phyloP scores from a whole-genome alignment of 2,797 vertebrate genomes.

The Micropoecilia bifurca region DNA sequence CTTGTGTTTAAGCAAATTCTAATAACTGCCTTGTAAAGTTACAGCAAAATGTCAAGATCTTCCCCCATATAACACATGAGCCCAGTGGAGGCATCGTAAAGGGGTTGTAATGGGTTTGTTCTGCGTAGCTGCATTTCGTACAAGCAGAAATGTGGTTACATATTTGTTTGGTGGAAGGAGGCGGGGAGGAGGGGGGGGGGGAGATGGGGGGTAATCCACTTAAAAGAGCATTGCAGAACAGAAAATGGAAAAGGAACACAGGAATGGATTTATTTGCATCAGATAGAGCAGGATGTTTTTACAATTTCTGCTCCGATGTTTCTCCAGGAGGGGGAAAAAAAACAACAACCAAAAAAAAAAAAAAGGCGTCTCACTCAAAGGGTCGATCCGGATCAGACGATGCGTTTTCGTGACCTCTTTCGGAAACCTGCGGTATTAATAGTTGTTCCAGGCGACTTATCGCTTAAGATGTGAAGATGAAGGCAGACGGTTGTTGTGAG shows the following conservation, averaged over 20 bases:
- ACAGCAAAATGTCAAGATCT: constrained; percentile 10
- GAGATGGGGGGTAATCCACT: not conserved
- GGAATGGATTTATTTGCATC: constrained; percentile 14
- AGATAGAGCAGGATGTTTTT: not conserved
- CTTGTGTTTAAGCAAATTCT: not conserved
- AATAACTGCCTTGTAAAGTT: constrained; percentile 16
- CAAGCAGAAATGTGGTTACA: constrained; percentile 3
- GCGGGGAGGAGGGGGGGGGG: too few relatives aligned
- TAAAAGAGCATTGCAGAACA: constrained; percentile 15
- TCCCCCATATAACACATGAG: constrained; percentile 2
- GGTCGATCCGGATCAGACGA: constrained; percentile 1
- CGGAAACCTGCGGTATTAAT: not conserved
- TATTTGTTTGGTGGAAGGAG: not conserved
- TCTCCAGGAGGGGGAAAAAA: not conserved
- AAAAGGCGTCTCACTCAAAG: constrained; percentile 5
- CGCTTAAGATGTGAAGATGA: constrained; percentile 9
- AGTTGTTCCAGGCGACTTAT: not conserved
- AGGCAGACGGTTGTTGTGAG: not conserved
- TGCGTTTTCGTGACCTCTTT: not conserved
- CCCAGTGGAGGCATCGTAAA: constrained; percentile 9
- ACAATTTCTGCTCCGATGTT: constrained; percentile 1
- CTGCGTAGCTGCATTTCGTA: constrained; percentile 14
- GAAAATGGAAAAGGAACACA: constrained; percentile 13
- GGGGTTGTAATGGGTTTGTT: not conserved
- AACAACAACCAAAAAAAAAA: too few relatives aligned